phyloP scores from a whole-genome alignment of 2,888 invertebrate genomes.

The Tanaodytes sp. region DNA sequence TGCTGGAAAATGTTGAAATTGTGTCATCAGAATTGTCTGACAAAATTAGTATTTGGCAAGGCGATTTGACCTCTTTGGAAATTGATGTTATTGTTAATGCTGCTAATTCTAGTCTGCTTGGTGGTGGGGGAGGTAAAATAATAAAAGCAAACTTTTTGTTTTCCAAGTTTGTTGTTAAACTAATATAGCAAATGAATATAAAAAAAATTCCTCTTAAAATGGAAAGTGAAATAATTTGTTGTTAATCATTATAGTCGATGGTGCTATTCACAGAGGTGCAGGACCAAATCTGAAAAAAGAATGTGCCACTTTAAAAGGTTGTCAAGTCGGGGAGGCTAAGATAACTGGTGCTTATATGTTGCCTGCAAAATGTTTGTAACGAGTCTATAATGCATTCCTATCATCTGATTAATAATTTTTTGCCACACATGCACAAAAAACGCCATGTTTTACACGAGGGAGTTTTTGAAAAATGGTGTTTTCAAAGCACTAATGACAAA shows the following conservation, averaged over 20 bases:
- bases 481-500: too few species aligned
- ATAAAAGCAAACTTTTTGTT: too few species aligned
- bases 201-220: too few species aligned
- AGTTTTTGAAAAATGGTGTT: too few species aligned
- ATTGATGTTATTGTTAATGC: slow-evolving; percentile 93
- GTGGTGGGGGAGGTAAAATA: slow-evolving; percentile 84
- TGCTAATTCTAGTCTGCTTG: slow-evolving; percentile 83
- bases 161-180: too few species aligned
- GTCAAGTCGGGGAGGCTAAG: slow-evolving; percentile 87
- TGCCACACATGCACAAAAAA: too few species aligned
- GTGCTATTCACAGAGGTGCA: slow-evolving; percentile 89
- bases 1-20: slow-evolving; percentile 56
- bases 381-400: slow-evolving; percentile 12
- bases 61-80: slow-evolving; percentile 89
- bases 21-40: slow-evolving; percentile 71
- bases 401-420: not conserved
- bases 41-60: slow-evolving; percentile 81
- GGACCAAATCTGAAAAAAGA: slow-evolving; percentile 81
- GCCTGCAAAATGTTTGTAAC: slow-evolving; percentile 86
- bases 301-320: slow-evolving; percentile 82
- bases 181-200: too few species aligned
- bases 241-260: too few species aligned
- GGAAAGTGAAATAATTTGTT: too few species aligned
- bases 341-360: slow-evolving; percentile 87
- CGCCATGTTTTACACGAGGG: too few species aligned